Base-by-base conservation (phyloP, 2,113 vertebrate species). In the Chaetodon auriga region DNA sequence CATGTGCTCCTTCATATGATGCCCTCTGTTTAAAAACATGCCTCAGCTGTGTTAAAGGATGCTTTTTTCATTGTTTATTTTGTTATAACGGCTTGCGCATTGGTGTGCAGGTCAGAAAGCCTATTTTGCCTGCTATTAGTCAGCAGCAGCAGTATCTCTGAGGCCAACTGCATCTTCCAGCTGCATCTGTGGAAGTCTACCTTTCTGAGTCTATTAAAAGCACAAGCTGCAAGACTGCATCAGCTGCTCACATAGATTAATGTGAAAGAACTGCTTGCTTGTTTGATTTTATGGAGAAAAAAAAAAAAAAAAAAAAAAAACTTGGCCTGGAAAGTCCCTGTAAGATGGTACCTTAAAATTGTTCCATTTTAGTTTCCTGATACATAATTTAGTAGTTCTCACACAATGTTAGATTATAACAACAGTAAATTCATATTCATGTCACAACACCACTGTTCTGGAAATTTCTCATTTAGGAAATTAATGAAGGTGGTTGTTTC, bases 161-260 rank as follows among this genome's bases (percentile, higher is more conserved):
- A 65, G 49, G 46, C 71, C 77, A 78, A 64, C n/a, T 68, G 45
- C 61, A 78, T 73, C 72, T 75, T 43, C 63, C 46, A 76, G 70
- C 84, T 85, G 87, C 80, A 79, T 55, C 75, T 54, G 43, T 66
- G 49, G n/a, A 75, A 36, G 25, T 70, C 72, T 16, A 18, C 64
- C 41, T 61, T 64, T 68, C 49, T 21, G 2, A 64, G 62, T 82
- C 57, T 83, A 72, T 82, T 80, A 82, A 80, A 89, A 87, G 72
- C 78, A 55, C 54, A 68, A 69, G 23, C 66, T 78, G 25, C 51
- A 68, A 41, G 60, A 65, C 66, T 30, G 62, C 41, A 62, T 74
- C 72, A 76, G 53, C 77, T 86, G 83, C 60, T 77, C 55, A 14
- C 30, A 62, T 48, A 49, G 53, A 85, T 88, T 60, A 72, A 86